phyloP scores from a whole-genome alignment of 2,797 vertebrate genomes.

The Pogoniulus pusillus region DNA sequence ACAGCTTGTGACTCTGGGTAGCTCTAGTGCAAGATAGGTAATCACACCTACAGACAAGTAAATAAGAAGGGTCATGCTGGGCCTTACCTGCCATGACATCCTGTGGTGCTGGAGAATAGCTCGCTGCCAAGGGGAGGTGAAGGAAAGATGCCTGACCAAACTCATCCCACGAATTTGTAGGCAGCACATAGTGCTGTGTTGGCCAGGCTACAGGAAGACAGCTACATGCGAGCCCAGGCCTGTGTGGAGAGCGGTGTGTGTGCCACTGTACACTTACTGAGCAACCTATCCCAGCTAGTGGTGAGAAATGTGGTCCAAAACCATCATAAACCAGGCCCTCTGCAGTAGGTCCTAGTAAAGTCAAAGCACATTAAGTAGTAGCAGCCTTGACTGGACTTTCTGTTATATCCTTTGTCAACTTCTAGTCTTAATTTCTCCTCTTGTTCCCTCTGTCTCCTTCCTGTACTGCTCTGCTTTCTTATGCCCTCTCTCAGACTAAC shows the following conservation, averaged over 20 bases:
- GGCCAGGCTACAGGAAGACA: background rate
- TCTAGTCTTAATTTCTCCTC: background rate
- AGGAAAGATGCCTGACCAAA: background rate
- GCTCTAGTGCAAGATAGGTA: background rate
- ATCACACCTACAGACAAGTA: background rate
- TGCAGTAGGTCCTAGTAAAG: background rate
- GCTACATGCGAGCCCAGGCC: accelerated
- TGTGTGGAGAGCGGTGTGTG: accelerated
- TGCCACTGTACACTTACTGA: accelerated
- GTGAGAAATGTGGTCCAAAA: background rate
- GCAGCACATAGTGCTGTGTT: background rate
- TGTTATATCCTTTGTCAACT: background rate
- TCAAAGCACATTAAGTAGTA: background rate
- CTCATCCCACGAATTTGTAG: background rate
- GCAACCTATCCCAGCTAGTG: background rate
- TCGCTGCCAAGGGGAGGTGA: background rate
- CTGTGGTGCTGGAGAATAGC: background rate
- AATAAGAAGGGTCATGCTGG: background rate
- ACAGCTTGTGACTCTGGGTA: background rate
- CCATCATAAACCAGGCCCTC: background rate
- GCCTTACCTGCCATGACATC: background rate
- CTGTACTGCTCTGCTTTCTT: background rate
- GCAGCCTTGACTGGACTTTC: background rate
- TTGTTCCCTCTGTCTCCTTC: background rate
- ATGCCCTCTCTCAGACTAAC: background rate